These are phyloP conservation scores for Oryzias melastigma DNA, from an alignment of 2,113 vertebrate genomes.

Conservation along the genomic window DNA sequence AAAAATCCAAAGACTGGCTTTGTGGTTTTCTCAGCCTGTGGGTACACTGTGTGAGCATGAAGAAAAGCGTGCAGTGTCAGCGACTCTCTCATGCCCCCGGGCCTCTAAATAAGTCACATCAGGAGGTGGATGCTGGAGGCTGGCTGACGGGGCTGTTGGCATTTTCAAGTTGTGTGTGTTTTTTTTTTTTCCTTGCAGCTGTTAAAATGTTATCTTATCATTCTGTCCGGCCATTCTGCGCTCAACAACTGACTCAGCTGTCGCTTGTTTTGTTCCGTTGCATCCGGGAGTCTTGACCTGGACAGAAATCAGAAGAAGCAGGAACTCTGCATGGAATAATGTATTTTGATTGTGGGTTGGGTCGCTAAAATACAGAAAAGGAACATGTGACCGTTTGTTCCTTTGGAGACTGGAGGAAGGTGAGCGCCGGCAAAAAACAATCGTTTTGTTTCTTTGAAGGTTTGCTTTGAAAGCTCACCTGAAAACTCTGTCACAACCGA, in stretches of 20 bases:
- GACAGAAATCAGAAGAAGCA: not conserved
- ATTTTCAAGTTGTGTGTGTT: constrained; percentile 44
- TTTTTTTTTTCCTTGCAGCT: constrained; percentile 53
- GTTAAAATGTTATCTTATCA: constrained; percentile 72
- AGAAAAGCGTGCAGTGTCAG: constrained; percentile 26
- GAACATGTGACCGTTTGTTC: no score
- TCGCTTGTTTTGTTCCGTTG: constrained; percentile 31
- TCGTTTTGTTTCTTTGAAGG: no score
- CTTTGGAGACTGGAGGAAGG: no score
- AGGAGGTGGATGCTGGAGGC: constrained; percentile 11
- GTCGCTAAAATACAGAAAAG: no score
- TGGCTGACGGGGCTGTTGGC: constrained; percentile 39
- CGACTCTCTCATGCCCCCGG: constrained; percentile 54
- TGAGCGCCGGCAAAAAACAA: no score
- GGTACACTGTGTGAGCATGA: constrained; percentile 45
- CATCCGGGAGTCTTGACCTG: constrained; percentile 26
- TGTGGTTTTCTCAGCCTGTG: constrained; percentile 37
- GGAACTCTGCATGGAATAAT: no score
- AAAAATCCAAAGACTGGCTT: constrained; percentile 45
- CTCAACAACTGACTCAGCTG: constrained; percentile 59
- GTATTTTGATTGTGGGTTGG: no score
- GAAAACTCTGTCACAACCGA: no score
- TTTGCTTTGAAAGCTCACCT: no score
- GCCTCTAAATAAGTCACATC: constrained; percentile 27
- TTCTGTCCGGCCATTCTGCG: constrained; percentile 42